Conservation (phyloP, 92 coral and sea anemone genomes). For the Actinostola sp. region DNA sequence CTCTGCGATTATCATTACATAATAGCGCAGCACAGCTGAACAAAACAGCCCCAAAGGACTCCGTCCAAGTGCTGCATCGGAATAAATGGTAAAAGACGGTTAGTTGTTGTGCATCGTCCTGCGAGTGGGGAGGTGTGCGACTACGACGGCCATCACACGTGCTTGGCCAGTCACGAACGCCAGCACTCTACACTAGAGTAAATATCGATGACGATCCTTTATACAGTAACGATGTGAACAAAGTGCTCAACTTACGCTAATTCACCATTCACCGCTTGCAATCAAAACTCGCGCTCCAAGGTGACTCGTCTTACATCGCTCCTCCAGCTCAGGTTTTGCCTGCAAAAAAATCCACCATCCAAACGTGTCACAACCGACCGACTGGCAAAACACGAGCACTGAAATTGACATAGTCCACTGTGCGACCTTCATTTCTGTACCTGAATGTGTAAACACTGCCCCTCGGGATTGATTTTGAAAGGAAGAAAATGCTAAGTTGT, state of each 20-base stretch:
- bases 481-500: constrained; percentile 91
- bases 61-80: constrained; percentile 9
- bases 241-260: constrained; percentile 99
- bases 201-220: constrained; percentile 85
- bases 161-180: constrained; percentile 75
- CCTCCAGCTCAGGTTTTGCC: constrained; percentile 36
- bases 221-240: constrained; percentile 87
- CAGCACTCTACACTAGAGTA: constrained; percentile 74
- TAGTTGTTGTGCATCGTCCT: constrained; percentile 28
- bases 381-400: constrained; percentile 11
- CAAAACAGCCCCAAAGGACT: background rate
- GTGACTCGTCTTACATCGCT: constrained; percentile 93
- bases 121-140: constrained; percentile 30
- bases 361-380: constrained; percentile 34
- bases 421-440: constrained; percentile 75
- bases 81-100: constrained; percentile 29
- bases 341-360: constrained; percentile 67
- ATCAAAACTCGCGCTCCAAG: constrained; percentile 99
- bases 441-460: constrained; percentile 74
- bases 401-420: constrained; percentile 58
- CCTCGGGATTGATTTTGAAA: constrained; percentile 77
- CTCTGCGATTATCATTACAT: constrained; percentile 27
- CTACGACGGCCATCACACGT: constrained; percentile 72
- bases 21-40: constrained; percentile 27
- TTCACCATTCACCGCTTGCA: constrained; percentile 99